Evolutionary conservation across 2,113 vertebrate genomes (phyloP).

Genomic region (Mixornis gularis): DNA sequence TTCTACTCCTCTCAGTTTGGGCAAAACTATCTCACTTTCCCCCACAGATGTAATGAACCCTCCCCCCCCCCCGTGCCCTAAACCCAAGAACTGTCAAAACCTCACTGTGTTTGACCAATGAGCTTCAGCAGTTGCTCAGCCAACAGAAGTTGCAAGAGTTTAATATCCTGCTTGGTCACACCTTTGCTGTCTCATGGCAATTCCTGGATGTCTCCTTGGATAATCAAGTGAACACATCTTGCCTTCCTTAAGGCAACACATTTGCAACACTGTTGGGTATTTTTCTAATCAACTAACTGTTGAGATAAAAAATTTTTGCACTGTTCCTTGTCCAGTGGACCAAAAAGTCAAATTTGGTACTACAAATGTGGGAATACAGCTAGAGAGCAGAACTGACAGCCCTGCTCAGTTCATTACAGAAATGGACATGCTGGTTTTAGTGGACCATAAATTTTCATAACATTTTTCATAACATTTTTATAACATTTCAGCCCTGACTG

Average conservation of each 20-base stretch:
- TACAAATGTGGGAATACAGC: not conserved
- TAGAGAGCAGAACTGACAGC: not conserved
- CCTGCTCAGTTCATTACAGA: not conserved
- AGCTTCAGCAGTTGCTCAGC: not conserved
- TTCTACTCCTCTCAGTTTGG: not conserved
- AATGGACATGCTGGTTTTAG: not conserved
- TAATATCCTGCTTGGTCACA: not conserved
- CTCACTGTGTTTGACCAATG: not conserved
- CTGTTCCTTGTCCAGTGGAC: not conserved
- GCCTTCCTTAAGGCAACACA: not conserved
- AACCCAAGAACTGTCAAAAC: not conserved
- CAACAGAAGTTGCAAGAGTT: not conserved
- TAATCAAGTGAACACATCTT: not conserved
- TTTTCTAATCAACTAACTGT: not conserved
- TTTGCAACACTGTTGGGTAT: rapidly evolving
- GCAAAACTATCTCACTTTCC: not conserved
- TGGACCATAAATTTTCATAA: no score
- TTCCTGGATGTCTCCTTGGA: not conserved
- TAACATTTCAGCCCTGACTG: not conserved
- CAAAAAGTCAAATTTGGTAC: not conserved
- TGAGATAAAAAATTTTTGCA: not conserved
- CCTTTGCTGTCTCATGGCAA: not conserved
- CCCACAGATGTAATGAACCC: not conserved
- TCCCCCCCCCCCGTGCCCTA: not conserved
- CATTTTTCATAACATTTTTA: no score